phyloP scores from a whole-genome alignment of 2,797 vertebrate genomes.

The Synaphobranchus kaupii region DNA sequence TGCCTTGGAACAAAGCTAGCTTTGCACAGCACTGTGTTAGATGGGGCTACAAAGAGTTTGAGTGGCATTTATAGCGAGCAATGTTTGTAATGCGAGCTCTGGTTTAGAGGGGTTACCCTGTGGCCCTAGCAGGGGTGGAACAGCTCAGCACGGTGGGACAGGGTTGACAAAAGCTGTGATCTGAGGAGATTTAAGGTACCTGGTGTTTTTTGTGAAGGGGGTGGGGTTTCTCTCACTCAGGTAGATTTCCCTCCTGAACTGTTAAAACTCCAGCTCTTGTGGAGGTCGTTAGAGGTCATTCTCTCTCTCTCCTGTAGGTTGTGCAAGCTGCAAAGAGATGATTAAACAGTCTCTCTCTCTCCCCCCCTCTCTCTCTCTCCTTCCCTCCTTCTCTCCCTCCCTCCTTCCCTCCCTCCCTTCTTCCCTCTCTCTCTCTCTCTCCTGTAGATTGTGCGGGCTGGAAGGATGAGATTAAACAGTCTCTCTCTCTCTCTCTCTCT shows the following conservation, averaged over 20 bases:
- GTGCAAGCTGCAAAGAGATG: too few species aligned
- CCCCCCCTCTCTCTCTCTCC: too few species aligned
- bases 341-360: not conserved
- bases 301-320: not conserved
- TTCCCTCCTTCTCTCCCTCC: too few species aligned
- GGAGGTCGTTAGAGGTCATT: not conserved
- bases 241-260: not conserved
- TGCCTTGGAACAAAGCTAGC: not conserved
- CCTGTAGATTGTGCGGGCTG: too few species aligned
- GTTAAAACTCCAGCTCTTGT: not conserved
- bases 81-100: not conserved
- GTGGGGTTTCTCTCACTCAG: not conserved
- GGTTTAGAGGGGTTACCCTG: not conserved
- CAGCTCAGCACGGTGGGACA: not conserved
- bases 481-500: not conserved
- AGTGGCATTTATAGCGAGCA: not conserved
- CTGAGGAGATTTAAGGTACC: not conserved
- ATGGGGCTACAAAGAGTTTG: not conserved
- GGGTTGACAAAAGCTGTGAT: too few species aligned
- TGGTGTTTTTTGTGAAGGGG: not conserved
- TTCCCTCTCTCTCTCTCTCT: not conserved
- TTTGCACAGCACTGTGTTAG: not conserved
- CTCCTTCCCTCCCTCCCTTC: too few species aligned
- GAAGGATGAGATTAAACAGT: too few species aligned
- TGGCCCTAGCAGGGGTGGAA: not conserved